Base-by-base conservation (phyloP, 2,888 invertebrate genomes). In the Uloborus plumipes region DNA sequence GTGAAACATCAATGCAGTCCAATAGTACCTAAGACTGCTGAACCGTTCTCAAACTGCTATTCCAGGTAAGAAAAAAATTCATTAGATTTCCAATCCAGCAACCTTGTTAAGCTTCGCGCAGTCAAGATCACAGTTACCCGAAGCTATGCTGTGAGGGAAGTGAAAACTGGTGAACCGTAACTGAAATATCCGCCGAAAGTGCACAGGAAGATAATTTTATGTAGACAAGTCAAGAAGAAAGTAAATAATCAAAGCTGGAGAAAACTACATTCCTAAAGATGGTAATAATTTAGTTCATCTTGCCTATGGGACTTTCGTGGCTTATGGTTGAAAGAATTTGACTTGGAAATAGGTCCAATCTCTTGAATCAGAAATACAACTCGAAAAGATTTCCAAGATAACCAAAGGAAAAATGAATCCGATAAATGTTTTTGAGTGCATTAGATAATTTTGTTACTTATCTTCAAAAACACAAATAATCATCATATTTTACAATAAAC, bases 41-140 rank as follows among this genome's bases (percentile, higher is more conserved):
- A 64, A 64, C 64, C 15, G 47, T 49, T 64, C 39, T 47, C 64
- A 47, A 64, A 49, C 47, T n/a, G 47, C 49, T 39, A 64, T 64
- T 47, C 49, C 2, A 39, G 7, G 31, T 7, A n/a, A 64, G 61
- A 74, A 64, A 66, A 66, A 58, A 66, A 66, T 49, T 49, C 65
- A 66, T 74, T 58, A 59, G 15, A 59, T 74, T 74, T 74, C 66
- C 74, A 13, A 65, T 3, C 50, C 55, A 74, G 22, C 65, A 50
- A 47, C 49, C 66, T 49, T 58, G 74, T 74, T 66, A 66, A 66
- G 66, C 49, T 66, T n/a, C 58, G 39, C 58, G 39, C 2, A 16
- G 16, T 3, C 39, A 39, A 47, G 39, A 55, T 69, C 20, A 22
- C 11, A 9, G 16, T 58, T 22, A 18, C 75, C 67, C 31, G n/a